phyloP scores from a whole-genome alignment of 2,888 invertebrate species.

The Lottia gigantea region DNA sequence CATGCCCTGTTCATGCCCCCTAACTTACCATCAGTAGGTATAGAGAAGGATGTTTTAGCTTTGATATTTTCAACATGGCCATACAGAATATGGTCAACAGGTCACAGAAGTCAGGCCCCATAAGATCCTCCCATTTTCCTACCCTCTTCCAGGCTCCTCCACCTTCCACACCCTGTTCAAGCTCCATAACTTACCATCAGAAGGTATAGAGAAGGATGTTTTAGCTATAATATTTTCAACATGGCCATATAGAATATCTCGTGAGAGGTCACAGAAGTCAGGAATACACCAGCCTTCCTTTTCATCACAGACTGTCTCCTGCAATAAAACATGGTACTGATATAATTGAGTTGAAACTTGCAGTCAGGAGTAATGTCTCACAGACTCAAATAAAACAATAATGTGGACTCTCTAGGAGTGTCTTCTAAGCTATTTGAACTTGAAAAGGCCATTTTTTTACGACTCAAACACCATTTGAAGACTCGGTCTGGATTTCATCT shows the following conservation, averaged over 20 bases:
- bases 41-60: background rate
- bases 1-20: no score
- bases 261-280: conserved; percentile 51
- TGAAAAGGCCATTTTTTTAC: no score
- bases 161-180: no score
- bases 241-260: conserved; percentile 51
- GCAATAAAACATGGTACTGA: conserved; percentile 16
- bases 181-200: background rate
- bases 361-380: no score
- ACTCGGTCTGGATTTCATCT: no score
- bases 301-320: conserved; percentile 61
- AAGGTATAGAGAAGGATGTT: background rate
- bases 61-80: conserved; percentile 37
- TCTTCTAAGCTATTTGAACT: no score
- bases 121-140: no score
- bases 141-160: no score
- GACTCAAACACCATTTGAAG: no score
- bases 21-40: background rate
- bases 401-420: no score
- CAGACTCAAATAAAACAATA: no score
- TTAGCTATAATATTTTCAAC: conserved; percentile 31
- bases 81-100: conserved; percentile 52
- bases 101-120: background rate
- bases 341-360: background rate
- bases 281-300: conserved; percentile 63